phyloP scores from a whole-genome alignment of 2,888 invertebrate genomes.

The Polymixis lichenea region DNA sequence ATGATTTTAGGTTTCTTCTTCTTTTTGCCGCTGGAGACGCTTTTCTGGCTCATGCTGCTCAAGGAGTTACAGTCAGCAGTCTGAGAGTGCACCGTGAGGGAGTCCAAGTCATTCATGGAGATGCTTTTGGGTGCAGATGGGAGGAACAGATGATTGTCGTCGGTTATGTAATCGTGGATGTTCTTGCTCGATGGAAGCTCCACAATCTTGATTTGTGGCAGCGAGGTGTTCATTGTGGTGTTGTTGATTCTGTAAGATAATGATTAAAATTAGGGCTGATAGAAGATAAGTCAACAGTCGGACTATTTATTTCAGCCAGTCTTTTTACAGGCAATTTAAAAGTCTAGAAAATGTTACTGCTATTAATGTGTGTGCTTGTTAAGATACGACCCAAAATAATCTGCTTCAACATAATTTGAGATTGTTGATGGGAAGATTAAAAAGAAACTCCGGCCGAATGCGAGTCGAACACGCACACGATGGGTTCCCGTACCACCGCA shows the following conservation, averaged over 20 bases:
- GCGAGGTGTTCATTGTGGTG: constrained; percentile 41
- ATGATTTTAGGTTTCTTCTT: constrained; percentile 60
- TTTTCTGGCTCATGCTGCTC: constrained; percentile 66
- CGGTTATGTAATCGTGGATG: constrained; percentile 52
- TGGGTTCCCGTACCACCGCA: too few relatives aligned
- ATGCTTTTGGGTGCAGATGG: constrained; percentile 57
- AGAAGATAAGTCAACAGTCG: neutral
- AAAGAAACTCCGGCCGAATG: neutral
- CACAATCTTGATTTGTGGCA: constrained; percentile 72
- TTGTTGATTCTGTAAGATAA: constrained; percentile 57
- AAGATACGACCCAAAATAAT: neutral
- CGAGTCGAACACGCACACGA: too few relatives aligned
- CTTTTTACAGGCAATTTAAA: neutral
- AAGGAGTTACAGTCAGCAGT: constrained; percentile 67
- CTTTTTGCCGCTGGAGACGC: constrained; percentile 50
- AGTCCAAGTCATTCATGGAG: constrained; percentile 68
- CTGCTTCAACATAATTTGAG: neutral
- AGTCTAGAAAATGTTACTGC: neutral
- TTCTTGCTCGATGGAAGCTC: constrained; percentile 66
- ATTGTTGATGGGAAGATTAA: neutral
- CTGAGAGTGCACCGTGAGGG: constrained; percentile 39
- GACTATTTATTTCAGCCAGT: neutral
- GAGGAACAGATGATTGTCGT: constrained; percentile 61
- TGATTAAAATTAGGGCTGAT: neutral
- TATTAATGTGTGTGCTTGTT: neutral